Conservation (phyloP, 1,140 invertebrate genomes). For the Contarinia nasturtii region DNA sequence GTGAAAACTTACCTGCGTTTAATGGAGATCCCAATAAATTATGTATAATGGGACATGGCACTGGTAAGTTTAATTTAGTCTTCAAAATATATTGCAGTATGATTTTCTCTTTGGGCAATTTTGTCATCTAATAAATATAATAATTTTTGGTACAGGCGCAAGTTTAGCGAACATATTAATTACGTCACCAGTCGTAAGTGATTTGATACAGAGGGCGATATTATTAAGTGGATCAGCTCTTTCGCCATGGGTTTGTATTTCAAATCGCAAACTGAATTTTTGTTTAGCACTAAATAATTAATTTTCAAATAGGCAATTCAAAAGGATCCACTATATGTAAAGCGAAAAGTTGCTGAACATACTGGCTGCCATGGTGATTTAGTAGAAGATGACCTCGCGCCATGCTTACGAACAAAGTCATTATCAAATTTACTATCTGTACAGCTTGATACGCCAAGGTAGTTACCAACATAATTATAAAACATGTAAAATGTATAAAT, state of each 20-base stretch:
- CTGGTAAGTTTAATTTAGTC: no score
- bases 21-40: constrained; percentile 76
- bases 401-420: constrained; percentile 56
- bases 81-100: no score
- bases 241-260: constrained; percentile 87
- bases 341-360: constrained; percentile 57
- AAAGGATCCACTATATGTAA: constrained; percentile 62
- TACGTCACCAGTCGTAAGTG: constrained; percentile 82
- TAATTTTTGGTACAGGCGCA: constrained; percentile 79
- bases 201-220: constrained; percentile 76
- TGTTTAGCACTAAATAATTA: no score
- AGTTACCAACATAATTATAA: constrained; percentile 1
- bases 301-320: no score
- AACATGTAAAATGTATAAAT: neutral
- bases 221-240: constrained; percentile 88
- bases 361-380: constrained; percentile 59
- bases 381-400: constrained; percentile 57
- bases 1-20: constrained; percentile 77
- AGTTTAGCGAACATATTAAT: constrained; percentile 83
- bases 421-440: constrained; percentile 51
- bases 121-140: no score
- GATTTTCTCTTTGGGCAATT: no score
- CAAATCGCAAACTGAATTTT: no score
- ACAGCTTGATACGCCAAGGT: constrained; percentile 48
- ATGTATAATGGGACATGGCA: constrained; percentile 24